Evolutionary conservation across 2,113 vertebrate genomes (phyloP).

Genomic region (Lontra canadensis): DNA sequence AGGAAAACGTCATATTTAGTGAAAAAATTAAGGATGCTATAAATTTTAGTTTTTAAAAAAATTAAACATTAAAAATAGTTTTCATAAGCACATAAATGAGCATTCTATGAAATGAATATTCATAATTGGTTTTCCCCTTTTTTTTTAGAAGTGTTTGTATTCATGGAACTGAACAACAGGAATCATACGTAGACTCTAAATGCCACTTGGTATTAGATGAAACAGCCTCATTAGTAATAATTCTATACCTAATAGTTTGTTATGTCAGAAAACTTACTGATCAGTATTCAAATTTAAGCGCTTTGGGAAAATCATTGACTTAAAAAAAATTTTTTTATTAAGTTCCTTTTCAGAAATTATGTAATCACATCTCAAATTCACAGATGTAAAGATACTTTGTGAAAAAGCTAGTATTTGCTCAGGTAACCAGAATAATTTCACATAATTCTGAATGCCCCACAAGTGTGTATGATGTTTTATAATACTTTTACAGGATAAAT

Average conservation of each 20-base stretch:
- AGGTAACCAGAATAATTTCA: background rate
- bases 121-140: background rate
- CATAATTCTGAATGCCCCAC: background rate
- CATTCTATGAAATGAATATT: background rate
- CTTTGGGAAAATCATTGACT: background rate
- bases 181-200: background rate
- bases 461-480: background rate
- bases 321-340: background rate
- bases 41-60: background rate
- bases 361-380: background rate
- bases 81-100: background rate
- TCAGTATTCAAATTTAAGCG: background rate
- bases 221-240: background rate
- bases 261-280: background rate
- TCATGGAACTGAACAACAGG: background rate
- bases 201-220: background rate
- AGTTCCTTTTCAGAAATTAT: constrained; percentile 13
- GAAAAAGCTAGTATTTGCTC: background rate
- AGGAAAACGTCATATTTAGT: background rate
- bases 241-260: background rate
- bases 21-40: background rate
- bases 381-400: background rate
- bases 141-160: background rate
- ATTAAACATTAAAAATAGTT: background rate
- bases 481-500: background rate